phyloP scores from a whole-genome alignment of 2,113 vertebrate species.

The Corythaixoides concolor region DNA sequence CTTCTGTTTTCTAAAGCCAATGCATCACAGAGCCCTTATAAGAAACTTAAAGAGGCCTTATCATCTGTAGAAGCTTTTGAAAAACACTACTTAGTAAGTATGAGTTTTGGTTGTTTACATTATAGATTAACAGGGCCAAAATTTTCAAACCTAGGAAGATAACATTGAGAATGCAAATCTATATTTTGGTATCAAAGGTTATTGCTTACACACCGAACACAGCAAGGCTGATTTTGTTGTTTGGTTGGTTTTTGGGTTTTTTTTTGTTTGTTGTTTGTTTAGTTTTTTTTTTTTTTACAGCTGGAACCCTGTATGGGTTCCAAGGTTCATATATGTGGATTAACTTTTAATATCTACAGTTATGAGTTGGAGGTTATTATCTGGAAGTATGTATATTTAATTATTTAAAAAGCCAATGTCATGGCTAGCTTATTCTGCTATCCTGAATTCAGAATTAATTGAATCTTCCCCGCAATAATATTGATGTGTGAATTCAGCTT shows the following conservation, averaged over 20 bases:
- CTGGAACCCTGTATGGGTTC: neutral
- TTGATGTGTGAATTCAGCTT: neutral
- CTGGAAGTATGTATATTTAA: neutral
- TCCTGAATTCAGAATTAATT: neutral
- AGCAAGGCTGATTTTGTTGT: neutral
- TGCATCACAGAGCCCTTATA: slow-evolving; percentile 95
- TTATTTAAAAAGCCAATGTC: neutral
- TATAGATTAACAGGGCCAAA: neutral
- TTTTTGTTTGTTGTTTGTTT: no score
- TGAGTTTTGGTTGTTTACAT: neutral
- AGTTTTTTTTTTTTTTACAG: neutral
- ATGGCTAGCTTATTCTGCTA: neutral
- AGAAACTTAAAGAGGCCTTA: slow-evolving; percentile 95
- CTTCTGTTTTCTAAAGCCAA: slow-evolving; percentile 77
- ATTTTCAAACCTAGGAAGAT: neutral
- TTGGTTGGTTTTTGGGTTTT: no score
- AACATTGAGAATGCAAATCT: neutral
- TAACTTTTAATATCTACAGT: neutral
- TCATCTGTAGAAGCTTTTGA: slow-evolving; percentile 97
- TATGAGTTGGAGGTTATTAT: neutral
- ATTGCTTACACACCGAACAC: neutral
- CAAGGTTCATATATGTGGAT: neutral
- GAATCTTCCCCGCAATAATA: neutral
- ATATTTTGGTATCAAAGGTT: neutral
- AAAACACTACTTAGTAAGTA: slow-evolving; percentile 94